phyloP scores from a whole-genome alignment of 2,113 vertebrate genomes.

The Zeus faber region DNA sequence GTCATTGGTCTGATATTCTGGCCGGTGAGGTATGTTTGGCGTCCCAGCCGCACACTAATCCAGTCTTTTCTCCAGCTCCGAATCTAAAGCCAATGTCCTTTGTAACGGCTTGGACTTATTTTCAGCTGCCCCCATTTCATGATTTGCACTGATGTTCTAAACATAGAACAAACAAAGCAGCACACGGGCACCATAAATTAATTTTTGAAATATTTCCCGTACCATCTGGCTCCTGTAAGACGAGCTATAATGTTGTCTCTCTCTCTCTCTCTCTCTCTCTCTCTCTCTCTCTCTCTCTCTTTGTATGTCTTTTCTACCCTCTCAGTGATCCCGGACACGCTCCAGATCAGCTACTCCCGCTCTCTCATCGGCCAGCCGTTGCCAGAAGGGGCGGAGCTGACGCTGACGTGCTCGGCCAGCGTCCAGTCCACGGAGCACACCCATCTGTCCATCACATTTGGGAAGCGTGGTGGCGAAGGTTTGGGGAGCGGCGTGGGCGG shows the following conservation, averaged over 20 bases:
- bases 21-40: not conserved
- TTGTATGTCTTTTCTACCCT: too few relatives aligned
- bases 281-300: too few relatives aligned
- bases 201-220: conserved; percentile 12
- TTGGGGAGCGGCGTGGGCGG: conserved; percentile 29
- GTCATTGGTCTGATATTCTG: not conserved
- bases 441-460: conserved; percentile 82
- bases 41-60: conserved; percentile 21
- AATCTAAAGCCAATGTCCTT: conserved; percentile 7
- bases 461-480: conserved; percentile 53
- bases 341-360: conserved; percentile 74
- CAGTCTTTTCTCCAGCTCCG: conserved; percentile 6
- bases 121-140: not conserved
- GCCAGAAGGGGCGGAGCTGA: conserved; percentile 79
- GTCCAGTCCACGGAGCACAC: conserved; percentile 80
- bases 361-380: conserved; percentile 67
- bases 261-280: too few relatives aligned
- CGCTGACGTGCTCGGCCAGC: conserved; percentile 74
- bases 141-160: not conserved
- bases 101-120: conserved; percentile 12
- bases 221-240: conserved; percentile 10
- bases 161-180: conserved; percentile 7
- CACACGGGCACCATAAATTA: conserved; percentile 15
- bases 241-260: too few relatives aligned
- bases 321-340: conserved; percentile 81